Base-by-base conservation (phyloP, 2,888 invertebrate species). In the Zhuqinia jingwanae region DNA sequence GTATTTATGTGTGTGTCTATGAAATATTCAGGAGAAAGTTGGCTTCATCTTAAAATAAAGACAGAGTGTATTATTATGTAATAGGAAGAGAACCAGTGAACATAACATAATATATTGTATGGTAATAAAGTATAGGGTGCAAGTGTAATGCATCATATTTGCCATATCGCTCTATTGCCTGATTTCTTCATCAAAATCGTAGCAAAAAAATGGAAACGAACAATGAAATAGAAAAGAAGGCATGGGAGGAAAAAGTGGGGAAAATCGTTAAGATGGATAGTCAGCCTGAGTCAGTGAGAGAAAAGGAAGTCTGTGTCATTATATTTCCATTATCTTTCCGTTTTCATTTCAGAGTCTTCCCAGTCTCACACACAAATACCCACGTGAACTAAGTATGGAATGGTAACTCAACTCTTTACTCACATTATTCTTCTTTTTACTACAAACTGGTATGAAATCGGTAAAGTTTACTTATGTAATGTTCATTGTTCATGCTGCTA, bases 251-350 rank as follows among this genome's bases (percentile, higher is more conserved):
- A 45, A 36, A 30, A 60, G 60, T 1, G 63, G 63, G 79, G 68
- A 79, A 70, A 56, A 70, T 80, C 56, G 68, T 53, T 30, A 20
- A 80, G 80, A 80, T 50, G 53, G 20, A 25, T 30, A 78, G 30
- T 17, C 6, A 70, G 22, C 20, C 1, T 1, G 20, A 45, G 45
- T 1, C 2, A 53, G 70, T 25, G 42, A 0, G 50, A 47, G n/a
- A 47, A 25, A 47, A 50, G 22, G 22, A 50, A 70, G 17, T 50
- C 56, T 42, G 22, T 70, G 53, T 68, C 80, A 80, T 80, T 70
- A 70, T 70, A 56, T 80, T 70, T 70, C 80, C 80, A 80, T 70
- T 80, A 80, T 56, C 68, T 27, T 63, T 77, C 22, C 60, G 17
- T 47, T 20, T 8, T 20, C 17, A 20, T 42, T 68, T 45, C 45